These are phyloP conservation scores for Cybosia mesomella DNA, from an alignment of 2,888 invertebrate species.

Conservation along the genomic window DNA sequence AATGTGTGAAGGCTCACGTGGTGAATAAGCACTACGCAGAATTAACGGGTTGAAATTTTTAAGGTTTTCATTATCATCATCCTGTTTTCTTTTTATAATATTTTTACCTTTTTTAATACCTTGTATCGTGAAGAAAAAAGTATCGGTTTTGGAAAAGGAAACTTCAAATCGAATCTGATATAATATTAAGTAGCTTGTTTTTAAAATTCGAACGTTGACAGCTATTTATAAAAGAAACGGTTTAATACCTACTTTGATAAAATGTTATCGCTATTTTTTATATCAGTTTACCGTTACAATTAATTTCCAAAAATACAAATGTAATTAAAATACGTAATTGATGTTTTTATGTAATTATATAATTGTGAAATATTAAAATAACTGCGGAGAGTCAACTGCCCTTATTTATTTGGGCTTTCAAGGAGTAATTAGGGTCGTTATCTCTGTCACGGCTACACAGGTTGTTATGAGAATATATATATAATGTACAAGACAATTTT, in stretches of 20 bases:
- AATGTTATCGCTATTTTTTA: neutral
- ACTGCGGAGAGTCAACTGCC: neutral
- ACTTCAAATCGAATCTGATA: neutral
- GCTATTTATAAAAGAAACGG: neutral
- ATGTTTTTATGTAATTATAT: neutral
- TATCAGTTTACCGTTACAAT: conserved; percentile 1
- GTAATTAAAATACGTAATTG: neutral
- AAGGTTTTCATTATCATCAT: neutral
- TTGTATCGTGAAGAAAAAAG: neutral
- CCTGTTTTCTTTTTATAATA: neutral
- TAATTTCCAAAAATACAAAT: neutral
- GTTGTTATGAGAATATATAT: conserved; percentile 4
- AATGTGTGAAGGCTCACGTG: conserved; percentile 18
- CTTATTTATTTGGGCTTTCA: conserved; percentile 8
- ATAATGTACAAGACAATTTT: neutral
- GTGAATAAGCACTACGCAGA: conserved; percentile 11
- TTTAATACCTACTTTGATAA: neutral
- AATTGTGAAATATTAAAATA: conserved; percentile 2
- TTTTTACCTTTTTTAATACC: neutral
- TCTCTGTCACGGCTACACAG: conserved; percentile 2
- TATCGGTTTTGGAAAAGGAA: neutral
- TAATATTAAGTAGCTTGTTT: neutral
- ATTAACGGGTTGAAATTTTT: conserved; percentile 13
- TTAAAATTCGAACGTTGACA: neutral
- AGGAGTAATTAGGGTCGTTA: conserved; percentile 5